Percentiles rank a stretch among this genome's conserved stretches.
These are phyloP conservation scores for Kradibia gibbosae DNA, from an alignment of 1,140 invertebrate species.

Conservation along the genomic window DNA sequence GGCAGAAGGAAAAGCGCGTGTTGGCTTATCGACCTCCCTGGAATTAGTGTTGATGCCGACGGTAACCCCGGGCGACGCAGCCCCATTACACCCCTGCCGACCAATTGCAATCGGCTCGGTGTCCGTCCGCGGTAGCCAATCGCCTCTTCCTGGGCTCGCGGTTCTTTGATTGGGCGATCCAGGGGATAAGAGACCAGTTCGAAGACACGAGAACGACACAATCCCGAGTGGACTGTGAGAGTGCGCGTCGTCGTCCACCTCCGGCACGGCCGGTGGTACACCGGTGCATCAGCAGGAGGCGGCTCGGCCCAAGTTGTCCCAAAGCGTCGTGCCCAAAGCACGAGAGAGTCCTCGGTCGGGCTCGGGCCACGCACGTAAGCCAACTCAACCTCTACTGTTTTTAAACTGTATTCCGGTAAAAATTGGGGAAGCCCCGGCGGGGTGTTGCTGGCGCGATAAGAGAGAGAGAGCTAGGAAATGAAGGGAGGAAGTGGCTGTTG, in stretches of 20 bases:
- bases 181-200: slow-evolving; percentile 71
- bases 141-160: slow-evolving; percentile 58
- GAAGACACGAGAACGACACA: slow-evolving; percentile 63
- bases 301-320: neutral
- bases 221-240: slow-evolving; percentile 63
- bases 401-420: too few relatives aligned
- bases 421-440: too few relatives aligned
- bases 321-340: neutral
- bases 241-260: slow-evolving; percentile 55
- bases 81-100: slow-evolving; percentile 51
- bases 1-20: slow-evolving; percentile 19
- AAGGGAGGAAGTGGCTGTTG: too few relatives aligned
- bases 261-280: neutral
- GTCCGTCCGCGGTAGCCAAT: slow-evolving; percentile 56
- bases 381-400: neutral
- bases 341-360: neutral
- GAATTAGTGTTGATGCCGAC: slow-evolving; percentile 68
- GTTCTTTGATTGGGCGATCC: slow-evolving; percentile 72
- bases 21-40: slow-evolving; percentile 65
- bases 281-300: neutral
- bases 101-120: slow-evolving; percentile 69
- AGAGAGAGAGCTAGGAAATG: too few relatives aligned
- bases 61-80: slow-evolving; percentile 69
- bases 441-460: too few relatives aligned
- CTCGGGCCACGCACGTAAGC: neutral